Evolutionary conservation across 2,113 vertebrate genomes (phyloP), one percentile per base, ranked within the genome.

Genomic region (Forbesichthys agassizii): DNA sequence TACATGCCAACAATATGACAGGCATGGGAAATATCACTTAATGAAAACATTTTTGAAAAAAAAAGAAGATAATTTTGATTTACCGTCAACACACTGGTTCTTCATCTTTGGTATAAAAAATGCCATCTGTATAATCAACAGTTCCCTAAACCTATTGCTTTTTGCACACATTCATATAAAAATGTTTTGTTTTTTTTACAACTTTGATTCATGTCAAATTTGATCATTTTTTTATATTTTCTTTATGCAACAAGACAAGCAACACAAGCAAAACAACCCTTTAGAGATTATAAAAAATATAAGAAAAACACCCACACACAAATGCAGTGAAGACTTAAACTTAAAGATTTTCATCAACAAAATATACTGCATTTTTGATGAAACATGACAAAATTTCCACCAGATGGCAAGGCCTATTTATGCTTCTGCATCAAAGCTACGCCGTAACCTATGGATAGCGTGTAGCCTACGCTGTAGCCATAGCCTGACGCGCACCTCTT

Each of bases 71-170:
- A 85, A 88, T 79, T 84, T 75, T 46, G 76, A 82, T 86, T 85
- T 78, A 80, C 83, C 80, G 86, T 72, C 83, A 88, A 84, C 83
- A 88, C 85, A 89, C 86, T 79, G 89, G 93, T 93, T 93, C 93
- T 95, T 96, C 93, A 94, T 99, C 96, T 99, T 98, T 99, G 96
- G 97, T 99, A 98, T 99, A 96, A 98, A 98, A 96, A 94, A 93
- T 94, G 95, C 95, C 95, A 94, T 95, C 94, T 94, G 91, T 91
- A 90, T 96, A 96, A 94, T 96, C 95, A 95, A 96, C 96, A 95
- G 95, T 96, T 96, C 94, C 80, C 94, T 96, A 95, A 96, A 91
- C 89, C 90, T 92, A 98, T 98, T 99, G 96, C 97, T 97, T 95
- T 94, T 89, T 77, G 36, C 75, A 77, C 83, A 84, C 82, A 74